Evolutionary conservation across 1,140 invertebrate species (phyloP).

Genomic region (Pogonus chalceus): DNA sequence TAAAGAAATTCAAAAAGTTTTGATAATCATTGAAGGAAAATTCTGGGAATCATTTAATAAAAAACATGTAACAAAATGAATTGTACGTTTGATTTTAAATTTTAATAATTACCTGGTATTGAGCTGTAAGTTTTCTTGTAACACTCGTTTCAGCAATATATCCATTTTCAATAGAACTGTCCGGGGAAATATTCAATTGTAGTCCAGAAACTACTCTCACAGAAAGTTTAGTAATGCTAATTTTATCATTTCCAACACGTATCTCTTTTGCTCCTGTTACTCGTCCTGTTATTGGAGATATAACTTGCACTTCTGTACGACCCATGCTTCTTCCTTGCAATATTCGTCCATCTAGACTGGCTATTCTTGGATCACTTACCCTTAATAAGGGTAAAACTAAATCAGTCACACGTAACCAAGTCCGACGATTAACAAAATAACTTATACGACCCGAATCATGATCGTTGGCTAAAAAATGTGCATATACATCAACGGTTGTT

Average conservation of each 20-base stretch:
- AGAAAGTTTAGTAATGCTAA: constrained; percentile 67
- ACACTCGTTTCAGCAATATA: constrained; percentile 83
- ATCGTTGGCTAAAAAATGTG: constrained; percentile 79
- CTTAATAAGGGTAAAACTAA: constrained; percentile 73
- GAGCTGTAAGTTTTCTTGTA: constrained; percentile 76
- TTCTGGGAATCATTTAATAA: too few species aligned
- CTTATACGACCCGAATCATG: constrained; percentile 84
- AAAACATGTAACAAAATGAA: too few species aligned
- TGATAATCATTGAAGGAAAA: too few species aligned
- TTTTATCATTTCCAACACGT: constrained; percentile 82
- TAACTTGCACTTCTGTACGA: constrained; percentile 83
- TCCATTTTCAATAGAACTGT: constrained; percentile 73
- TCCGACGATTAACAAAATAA: constrained; percentile 79
- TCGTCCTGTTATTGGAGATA: constrained; percentile 84
- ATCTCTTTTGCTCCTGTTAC: constrained; percentile 87
- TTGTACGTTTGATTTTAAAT: neutral
- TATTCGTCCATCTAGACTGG: constrained; percentile 66
- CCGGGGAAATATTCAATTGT: constrained; percentile 77
- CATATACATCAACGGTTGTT: constrained; percentile 80
- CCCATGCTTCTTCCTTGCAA: constrained; percentile 82
- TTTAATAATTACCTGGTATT: constrained; percentile 68
- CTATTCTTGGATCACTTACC: constrained; percentile 81
- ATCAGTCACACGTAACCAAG: constrained; percentile 81
- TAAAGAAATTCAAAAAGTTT: too few species aligned
- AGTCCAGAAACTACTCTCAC: constrained; percentile 86